phyloP scores from a whole-genome alignment of 2,113 vertebrate species.

The Etia nguti region DNA sequence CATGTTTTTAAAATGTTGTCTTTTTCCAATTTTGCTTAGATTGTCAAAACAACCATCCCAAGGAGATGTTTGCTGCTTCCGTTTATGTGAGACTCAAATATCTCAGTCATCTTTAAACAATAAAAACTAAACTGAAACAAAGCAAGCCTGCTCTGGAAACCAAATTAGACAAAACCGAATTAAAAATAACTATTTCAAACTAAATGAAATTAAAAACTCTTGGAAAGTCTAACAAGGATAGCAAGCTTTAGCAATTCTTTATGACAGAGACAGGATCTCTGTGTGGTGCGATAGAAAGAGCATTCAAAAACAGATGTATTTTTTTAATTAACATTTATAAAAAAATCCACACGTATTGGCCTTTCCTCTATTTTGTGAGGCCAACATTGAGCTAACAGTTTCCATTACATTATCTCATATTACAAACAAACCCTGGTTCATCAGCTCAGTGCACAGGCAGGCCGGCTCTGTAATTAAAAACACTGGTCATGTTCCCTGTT shows the following conservation, averaged over 20 bases:
- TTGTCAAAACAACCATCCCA: not conserved
- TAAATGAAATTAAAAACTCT: not conserved
- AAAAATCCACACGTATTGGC: not conserved
- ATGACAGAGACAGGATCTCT: not conserved
- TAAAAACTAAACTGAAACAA: not conserved
- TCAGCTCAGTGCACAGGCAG: fast-evolving
- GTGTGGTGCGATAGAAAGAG: not conserved
- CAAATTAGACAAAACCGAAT: fast-evolving
- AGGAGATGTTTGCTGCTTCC: not conserved
- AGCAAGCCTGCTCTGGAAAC: not conserved
- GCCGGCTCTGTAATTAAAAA: not conserved
- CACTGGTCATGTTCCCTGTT: not conserved
- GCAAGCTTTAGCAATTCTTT: too few relatives aligned
- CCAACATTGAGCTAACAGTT: not conserved
- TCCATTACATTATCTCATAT: not conserved
- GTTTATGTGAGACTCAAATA: not conserved
- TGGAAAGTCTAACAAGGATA: not conserved
- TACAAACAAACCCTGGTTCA: not conserved
- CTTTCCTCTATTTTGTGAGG: not conserved
- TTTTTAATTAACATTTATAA: not conserved
- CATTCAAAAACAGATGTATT: not conserved
- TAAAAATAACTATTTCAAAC: not conserved
- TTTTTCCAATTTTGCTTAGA: not conserved
- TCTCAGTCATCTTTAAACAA: not conserved
- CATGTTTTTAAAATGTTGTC: not conserved